phyloP scores from a whole-genome alignment of 2,888 invertebrate species.

The Lasioglossum villosulum region DNA sequence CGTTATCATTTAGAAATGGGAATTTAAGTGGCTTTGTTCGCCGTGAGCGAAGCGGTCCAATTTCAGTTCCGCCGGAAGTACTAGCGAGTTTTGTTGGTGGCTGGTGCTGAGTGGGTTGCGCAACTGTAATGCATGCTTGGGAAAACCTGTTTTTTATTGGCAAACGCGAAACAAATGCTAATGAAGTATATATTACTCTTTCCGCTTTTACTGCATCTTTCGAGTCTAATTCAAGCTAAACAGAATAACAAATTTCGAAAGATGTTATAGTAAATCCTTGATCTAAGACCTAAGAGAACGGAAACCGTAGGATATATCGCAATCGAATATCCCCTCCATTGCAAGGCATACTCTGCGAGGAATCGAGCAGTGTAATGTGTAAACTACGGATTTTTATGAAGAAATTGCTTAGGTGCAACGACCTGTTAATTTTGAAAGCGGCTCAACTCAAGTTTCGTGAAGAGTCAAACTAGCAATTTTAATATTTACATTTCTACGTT shows the following conservation, averaged over 20 bases:
- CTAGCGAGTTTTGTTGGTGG: conserved; percentile 47
- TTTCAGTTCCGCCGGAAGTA: conserved; percentile 71
- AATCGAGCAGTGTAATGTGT: no score
- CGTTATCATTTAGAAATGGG: conserved; percentile 36
- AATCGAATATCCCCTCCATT: no score
- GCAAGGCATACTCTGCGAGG: no score
- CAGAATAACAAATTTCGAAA: neutral
- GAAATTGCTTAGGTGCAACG: no score
- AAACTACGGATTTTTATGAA: no score
- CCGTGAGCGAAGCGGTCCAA: conserved; percentile 51
- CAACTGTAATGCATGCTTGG: conserved; percentile 51
- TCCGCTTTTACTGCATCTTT: neutral
- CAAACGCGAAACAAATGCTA: conserved; percentile 15
- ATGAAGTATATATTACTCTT: neutral
- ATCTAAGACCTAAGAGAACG: no score
- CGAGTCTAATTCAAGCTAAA: neutral
- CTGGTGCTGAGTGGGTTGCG: conserved; percentile 41
- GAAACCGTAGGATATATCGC: no score
- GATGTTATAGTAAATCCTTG: neutral
- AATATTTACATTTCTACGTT: no score
- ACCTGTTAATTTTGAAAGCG: no score
- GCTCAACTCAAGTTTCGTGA: no score
- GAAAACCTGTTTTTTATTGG: conserved; percentile 44
- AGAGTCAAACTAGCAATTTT: no score
- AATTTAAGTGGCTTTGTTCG: conserved; percentile 52